Evolutionary conservation across 2,113 vertebrate species (phyloP).

Genomic region (Saccopteryx bilineata): DNA sequence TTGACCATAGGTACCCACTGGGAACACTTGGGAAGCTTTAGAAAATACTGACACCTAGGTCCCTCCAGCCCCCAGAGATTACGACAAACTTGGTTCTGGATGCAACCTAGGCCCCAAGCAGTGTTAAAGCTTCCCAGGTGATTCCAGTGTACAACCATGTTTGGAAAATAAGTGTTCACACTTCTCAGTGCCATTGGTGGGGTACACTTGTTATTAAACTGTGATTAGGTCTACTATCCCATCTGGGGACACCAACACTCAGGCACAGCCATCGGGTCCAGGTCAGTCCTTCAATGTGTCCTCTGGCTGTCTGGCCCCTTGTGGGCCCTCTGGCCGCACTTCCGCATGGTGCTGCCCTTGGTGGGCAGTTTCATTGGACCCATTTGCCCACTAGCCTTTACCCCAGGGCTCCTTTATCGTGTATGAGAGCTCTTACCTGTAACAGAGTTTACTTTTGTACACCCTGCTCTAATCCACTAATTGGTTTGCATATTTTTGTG

Average conservation of each 20-base stretch:
- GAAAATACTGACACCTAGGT: neutral
- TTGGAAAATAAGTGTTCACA: neutral
- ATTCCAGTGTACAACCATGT: neutral
- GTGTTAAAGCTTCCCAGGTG: neutral
- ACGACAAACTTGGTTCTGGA: neutral
- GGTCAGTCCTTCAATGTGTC: too few species aligned
- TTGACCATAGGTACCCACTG: neutral
- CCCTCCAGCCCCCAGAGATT: accelerated
- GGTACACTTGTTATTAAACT: neutral
- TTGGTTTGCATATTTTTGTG: neutral
- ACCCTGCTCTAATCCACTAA: neutral
- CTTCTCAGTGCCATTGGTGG: neutral
- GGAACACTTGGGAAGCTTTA: neutral
- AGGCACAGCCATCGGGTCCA: neutral
- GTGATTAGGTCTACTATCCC: neutral
- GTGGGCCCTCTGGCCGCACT: neutral
- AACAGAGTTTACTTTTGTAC: neutral
- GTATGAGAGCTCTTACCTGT: neutral
- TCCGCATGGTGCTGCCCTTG: neutral
- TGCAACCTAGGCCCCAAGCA: accelerated
- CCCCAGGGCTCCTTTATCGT: neutral
- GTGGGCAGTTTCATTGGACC: neutral
- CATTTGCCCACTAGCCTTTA: neutral
- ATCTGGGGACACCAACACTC: neutral
- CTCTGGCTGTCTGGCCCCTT: neutral